Base-by-base conservation (phyloP, 2,888 invertebrate genomes). In the Luffia ferchaultella region DNA sequence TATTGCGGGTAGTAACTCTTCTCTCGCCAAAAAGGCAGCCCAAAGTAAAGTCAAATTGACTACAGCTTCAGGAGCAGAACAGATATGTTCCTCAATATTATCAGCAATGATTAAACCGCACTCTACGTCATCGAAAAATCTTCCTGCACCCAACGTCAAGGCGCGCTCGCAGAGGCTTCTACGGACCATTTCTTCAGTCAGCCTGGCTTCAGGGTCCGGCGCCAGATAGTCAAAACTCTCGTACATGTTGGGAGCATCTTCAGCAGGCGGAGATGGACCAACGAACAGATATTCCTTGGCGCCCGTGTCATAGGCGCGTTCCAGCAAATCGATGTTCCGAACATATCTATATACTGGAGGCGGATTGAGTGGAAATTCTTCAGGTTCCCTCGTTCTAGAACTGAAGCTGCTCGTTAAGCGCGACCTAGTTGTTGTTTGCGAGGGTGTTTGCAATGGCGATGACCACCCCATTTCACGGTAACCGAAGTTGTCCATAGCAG, bases 261-360 rank as follows among this genome's bases (percentile, higher is more conserved):
- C 93, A 45, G 91, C 90, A 1, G 92, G 92, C 15, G 92, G 92
- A 3, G 92, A 90, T 15, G 91, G 91, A 16, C 92, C 93, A 55
- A 90, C 91, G 65, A 92, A 91, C 74, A 93, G 87, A 64, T 90
- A 91, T 69, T 90, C 90, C 64, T 89, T 90, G 58, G 89, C 88
- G 48, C 76, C 76, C 1, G 51, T 41, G 16, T 79, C 80, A 50
- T 85, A 85, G 55, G 89, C 88, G 30, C 89, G 86, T 64, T 90
- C 90, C 55, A 90, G 77, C 65, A 89, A 73, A 55, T 82, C 82
- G 50, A 82, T 72, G 53, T 64, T 79, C 15, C 72, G 66, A 1
- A 73, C 73, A 67, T 75, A 63, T 68, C 63, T 74, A 57, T 65
- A 74, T 46, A 57, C 66, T 55, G 77, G 70, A 60, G 77, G 71